These are phyloP conservation scores for Stenoptilia bipunctidactyla DNA, from an alignment of 2,888 invertebrate species.

Conservation along the genomic window DNA sequence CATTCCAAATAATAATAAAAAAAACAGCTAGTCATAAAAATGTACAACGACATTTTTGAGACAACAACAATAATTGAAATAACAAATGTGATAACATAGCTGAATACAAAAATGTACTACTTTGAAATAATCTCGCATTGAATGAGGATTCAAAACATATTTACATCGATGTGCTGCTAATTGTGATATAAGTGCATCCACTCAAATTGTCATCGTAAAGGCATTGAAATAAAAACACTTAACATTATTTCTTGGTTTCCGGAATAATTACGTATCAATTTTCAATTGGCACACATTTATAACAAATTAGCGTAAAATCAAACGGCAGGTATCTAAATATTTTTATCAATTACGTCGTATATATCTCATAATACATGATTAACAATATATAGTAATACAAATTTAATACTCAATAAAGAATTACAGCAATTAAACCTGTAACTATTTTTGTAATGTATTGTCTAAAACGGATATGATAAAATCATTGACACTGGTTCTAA, in stretches of 20 bases:
- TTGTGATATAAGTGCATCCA: no score
- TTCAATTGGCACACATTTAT: conserved; percentile 10
- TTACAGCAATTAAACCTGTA: not conserved
- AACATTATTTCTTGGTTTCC: no score
- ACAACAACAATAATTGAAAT: no score
- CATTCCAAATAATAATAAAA: conserved; percentile 13
- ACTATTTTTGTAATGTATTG: conserved; percentile 5
- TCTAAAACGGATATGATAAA: conserved; percentile 13
- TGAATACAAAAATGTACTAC: no score
- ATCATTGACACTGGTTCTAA: conserved; percentile 12
- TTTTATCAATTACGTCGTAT: not conserved
- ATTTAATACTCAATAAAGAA: conserved; percentile 4
- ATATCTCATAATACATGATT: not conserved
- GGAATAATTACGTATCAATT: not conserved
- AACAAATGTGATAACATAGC: no score
- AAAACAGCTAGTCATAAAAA: no score
- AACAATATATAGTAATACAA: conserved; percentile 4
- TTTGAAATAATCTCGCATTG: no score
- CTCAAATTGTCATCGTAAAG: no score
- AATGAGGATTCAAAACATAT: no score
- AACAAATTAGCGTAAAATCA: not conserved
- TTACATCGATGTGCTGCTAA: no score
- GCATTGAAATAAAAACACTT: no score
- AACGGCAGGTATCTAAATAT: conserved; percentile 1
- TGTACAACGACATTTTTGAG: no score